These are phyloP conservation scores for Trachelus iudaicus DNA, from an alignment of 2,888 invertebrate genomes.

Conservation along the genomic window DNA sequence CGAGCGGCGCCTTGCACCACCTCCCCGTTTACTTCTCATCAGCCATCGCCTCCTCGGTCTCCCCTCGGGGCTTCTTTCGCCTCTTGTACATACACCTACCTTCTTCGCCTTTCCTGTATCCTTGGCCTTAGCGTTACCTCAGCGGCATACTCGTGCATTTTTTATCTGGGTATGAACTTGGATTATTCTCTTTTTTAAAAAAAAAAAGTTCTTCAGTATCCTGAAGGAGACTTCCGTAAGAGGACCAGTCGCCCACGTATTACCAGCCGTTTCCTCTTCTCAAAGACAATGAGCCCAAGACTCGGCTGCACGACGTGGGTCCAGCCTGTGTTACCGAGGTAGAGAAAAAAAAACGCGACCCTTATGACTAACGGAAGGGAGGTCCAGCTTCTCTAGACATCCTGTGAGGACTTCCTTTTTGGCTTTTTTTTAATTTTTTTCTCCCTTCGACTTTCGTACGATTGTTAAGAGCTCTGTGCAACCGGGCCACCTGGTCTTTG, in stretches of 20 bases:
- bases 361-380: background rate
- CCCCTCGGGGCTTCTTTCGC: constrained; percentile 30
- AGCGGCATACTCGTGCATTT: constrained; percentile 17
- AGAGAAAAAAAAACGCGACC: background rate
- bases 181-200: no score
- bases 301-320: background rate
- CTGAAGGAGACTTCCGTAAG: background rate
- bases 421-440: background rate
- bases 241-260: background rate
- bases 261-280: background rate
- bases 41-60: constrained; percentile 21
- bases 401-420: background rate
- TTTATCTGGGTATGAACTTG: background rate
- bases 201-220: background rate
- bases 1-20: constrained; percentile 30
- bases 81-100: constrained; percentile 8
- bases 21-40: constrained; percentile 19
- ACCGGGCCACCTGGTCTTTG: background rate
- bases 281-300: background rate
- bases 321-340: background rate
- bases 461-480: background rate
- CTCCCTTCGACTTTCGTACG: background rate
- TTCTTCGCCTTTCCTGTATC: constrained; percentile 2
- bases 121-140: constrained; percentile 31
- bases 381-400: background rate